Evolutionary conservation across 2,113 vertebrate species (phyloP).

Genomic region (Willisornis vidua): DNA sequence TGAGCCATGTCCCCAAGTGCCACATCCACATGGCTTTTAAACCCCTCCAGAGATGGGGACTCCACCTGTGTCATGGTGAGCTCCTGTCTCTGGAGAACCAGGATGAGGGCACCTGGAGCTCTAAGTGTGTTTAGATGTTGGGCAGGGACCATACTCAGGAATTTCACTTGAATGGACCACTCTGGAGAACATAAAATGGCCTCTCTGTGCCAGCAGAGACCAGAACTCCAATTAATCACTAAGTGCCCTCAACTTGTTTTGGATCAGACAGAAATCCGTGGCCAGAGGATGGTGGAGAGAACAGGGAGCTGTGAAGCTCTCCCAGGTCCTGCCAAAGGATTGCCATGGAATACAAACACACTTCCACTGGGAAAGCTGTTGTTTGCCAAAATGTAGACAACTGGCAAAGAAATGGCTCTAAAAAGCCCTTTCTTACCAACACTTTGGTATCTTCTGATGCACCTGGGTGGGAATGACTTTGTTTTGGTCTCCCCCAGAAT

Average conservation of each 20-base stretch:
- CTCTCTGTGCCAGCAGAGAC: background rate
- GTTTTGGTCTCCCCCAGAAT: background rate
- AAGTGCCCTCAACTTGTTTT: background rate
- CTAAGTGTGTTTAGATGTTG: background rate
- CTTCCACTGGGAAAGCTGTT: background rate
- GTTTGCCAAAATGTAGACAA: background rate
- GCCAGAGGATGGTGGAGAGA: background rate
- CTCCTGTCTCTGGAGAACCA: background rate
- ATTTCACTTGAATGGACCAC: background rate
- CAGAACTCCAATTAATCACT: background rate
- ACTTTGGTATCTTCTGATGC: background rate
- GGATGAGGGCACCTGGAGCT: background rate
- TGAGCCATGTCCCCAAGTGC: background rate
- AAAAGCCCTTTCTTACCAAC: background rate
- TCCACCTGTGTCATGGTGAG: rapidly evolving
- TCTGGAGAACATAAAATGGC: background rate
- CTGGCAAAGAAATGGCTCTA: background rate
- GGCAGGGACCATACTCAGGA: background rate
- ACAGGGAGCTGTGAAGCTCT: background rate
- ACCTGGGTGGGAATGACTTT: background rate
- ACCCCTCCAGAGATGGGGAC: background rate
- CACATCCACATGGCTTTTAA: background rate
- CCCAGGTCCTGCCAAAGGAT: background rate
- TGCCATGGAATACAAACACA: background rate
- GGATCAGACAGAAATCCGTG: background rate